phyloP scores from a whole-genome alignment of 2,888 invertebrate genomes.

The Pristionchus exspectatus region DNA sequence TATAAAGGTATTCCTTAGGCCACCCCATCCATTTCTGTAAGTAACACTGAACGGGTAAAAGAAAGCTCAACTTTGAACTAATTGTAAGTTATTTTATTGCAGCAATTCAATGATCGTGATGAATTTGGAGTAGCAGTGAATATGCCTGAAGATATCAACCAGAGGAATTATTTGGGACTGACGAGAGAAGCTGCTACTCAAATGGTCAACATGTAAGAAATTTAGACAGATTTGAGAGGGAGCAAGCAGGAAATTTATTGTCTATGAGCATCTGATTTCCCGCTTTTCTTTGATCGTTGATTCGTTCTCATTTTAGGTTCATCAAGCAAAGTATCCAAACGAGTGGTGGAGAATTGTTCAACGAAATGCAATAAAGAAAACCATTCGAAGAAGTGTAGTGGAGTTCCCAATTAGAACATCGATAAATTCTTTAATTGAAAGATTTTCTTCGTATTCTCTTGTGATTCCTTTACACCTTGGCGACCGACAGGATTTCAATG shows the following conservation, averaged over 20 bases:
- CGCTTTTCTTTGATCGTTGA: no score
- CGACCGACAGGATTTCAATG: no score
- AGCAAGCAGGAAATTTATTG: no score
- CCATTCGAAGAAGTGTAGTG: background rate
- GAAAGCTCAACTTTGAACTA: background rate
- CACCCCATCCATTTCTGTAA: no score
- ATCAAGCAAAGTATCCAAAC: slow-evolving; percentile 4
- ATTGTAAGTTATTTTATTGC: background rate
- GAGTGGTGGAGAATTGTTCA: slow-evolving; percentile 2
- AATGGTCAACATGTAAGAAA: slow-evolving; percentile 7
- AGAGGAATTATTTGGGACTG: background rate
- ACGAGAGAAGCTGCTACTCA: slow-evolving; percentile 21
- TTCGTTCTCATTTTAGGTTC: background rate
- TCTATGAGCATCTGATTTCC: no score
- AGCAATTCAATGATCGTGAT: slow-evolving; percentile 1
- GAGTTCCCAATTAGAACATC: background rate
- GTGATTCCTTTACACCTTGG: no score
- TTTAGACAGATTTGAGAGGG: background rate
- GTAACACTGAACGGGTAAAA: no score
- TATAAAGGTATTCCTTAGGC: background rate
- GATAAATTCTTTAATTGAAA: background rate
- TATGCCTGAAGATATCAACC: background rate
- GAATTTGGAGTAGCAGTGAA: slow-evolving; percentile 18
- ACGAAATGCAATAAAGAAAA: background rate
- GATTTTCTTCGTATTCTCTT: no score